Evolutionary conservation across 2,797 vertebrate species (phyloP).

Genomic region (Scarus forsteni): DNA sequence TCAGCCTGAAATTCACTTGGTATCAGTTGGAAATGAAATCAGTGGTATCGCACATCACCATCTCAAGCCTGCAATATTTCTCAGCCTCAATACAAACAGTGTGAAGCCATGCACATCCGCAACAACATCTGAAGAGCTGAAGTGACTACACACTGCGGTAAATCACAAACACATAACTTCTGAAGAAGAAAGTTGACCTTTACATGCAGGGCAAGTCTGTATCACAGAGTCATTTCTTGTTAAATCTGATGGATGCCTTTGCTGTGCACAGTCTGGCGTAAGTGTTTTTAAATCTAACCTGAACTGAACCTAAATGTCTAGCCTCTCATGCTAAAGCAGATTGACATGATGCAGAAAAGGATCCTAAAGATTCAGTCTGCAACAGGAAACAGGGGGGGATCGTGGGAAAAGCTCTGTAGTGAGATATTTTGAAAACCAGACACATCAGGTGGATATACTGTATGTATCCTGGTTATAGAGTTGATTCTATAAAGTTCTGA

Average conservation of each 20-base stretch:
- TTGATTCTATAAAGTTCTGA: slow-evolving; percentile 20
- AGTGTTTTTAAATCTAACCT: slow-evolving; percentile 16
- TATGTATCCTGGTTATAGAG: slow-evolving; percentile 4
- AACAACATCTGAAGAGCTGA: neutral
- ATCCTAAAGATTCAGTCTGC: slow-evolving; percentile 27
- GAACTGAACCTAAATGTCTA: neutral
- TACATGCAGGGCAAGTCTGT: slow-evolving; percentile 9
- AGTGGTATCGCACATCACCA: too few species aligned
- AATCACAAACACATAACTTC: neutral
- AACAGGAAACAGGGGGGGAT: slow-evolving; percentile 31
- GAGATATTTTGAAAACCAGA: slow-evolving; percentile 16
- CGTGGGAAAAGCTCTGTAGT: slow-evolving; percentile 34
- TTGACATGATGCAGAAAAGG: neutral
- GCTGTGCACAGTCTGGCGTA: slow-evolving; percentile 2
- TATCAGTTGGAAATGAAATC: too few species aligned
- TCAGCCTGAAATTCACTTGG: too few species aligned
- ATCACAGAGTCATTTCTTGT: slow-evolving; percentile 9
- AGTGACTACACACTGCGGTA: neutral
- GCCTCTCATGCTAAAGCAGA: slow-evolving; percentile 24
- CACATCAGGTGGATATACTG: neutral
- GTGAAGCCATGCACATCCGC: neutral
- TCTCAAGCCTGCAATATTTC: too few species aligned
- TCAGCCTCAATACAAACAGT: too few species aligned
- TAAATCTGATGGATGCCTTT: slow-evolving; percentile 2
- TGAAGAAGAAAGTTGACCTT: neutral